phyloP scores from a whole-genome alignment of 2,888 invertebrate species.

The Leptothorax acervorum region DNA sequence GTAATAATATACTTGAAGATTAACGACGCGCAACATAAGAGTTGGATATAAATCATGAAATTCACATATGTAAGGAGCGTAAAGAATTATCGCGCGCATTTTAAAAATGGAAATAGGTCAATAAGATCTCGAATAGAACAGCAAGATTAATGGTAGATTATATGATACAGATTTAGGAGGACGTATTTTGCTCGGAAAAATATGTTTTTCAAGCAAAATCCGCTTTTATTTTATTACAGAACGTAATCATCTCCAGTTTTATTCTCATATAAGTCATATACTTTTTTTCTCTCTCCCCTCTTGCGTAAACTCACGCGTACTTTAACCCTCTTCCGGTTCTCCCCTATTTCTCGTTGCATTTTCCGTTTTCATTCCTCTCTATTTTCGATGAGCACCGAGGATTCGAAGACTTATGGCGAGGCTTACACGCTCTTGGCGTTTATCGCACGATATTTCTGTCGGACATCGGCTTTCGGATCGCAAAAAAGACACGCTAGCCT shows the following conservation, averaged over 20 bases:
- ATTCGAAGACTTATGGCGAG: conserved; percentile 22
- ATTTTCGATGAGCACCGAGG: conserved; percentile 16
- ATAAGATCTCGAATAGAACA: not conserved
- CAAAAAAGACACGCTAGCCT: conserved; percentile 19
- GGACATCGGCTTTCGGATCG: conserved; percentile 29
- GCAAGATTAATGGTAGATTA: conserved; percentile 25
- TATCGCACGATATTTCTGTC: conserved; percentile 48
- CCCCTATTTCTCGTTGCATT: not conserved
- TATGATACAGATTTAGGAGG: conserved; percentile 19
- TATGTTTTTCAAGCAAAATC: conserved; percentile 3
- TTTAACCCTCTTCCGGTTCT: not conserved
- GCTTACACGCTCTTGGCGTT: conserved; percentile 5
- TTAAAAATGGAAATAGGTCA: conserved; percentile 30
- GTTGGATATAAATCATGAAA: conserved; percentile 17
- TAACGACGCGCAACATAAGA: not conserved
- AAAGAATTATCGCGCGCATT: conserved; percentile 18
- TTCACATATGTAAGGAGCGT: not conserved
- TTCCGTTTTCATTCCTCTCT: conserved; percentile 10
- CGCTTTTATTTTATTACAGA: conserved; percentile 6
- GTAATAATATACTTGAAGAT: not conserved
- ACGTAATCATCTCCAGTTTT: conserved; percentile 10
- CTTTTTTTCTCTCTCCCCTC: not conserved
- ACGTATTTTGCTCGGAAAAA: conserved; percentile 4
- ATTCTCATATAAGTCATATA: not conserved
- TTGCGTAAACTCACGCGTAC: conserved; percentile 5